Base-by-base conservation (phyloP, 2,888 invertebrate genomes). In the Opisthograptis luteolata region DNA sequence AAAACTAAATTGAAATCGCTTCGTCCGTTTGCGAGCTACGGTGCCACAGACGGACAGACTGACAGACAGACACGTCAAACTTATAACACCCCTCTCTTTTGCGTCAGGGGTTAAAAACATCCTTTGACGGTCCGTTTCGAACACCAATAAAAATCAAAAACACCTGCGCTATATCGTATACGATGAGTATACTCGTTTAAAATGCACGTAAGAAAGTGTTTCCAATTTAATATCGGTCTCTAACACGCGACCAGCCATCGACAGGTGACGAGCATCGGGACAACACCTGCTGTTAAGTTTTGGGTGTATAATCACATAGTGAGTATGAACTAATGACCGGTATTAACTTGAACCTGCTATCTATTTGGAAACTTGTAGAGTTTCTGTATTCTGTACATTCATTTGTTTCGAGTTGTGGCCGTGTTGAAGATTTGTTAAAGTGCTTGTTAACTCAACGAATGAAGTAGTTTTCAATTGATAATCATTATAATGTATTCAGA, bases 241-340 rank as follows among this genome's bases (percentile, higher is more conserved):
- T 24, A 48, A 51, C 41, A 37, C 39, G 41, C 46, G 39, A 51
- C 34, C 22, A 14, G 35, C 9, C 17, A 27, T 15, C 10, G 49
- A 50, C 61, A 61, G 61, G 56, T 56, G 60, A 25, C 15, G 22
- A 10, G 8, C 28, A 12, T 2, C n/a, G 1, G 19, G 24, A 20
- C 5, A 10, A 30, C 61, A 61, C 58, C 61, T 61, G 61, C 58
- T 36, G 14, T 5, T 10, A 34, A 14, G 12, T 42, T 30, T 36
- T 22, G 47, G 51, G 50, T 58, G 49, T 50, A 22, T 46, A 49
- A 49, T 49, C 37, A 43, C 27, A 49, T 15, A 31, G 36, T n/a
- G n/a, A n/a, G n/a, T 36, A 20, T 28, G 30, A 24, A 40, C 34
- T 45, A 51, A 51, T 51, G 44, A 41, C 39, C 40, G 30, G 17